These are phyloP conservation scores for Telmatochromis brichardi DNA, from an alignment of 2,113 vertebrate genomes.

Conservation along the genomic window DNA sequence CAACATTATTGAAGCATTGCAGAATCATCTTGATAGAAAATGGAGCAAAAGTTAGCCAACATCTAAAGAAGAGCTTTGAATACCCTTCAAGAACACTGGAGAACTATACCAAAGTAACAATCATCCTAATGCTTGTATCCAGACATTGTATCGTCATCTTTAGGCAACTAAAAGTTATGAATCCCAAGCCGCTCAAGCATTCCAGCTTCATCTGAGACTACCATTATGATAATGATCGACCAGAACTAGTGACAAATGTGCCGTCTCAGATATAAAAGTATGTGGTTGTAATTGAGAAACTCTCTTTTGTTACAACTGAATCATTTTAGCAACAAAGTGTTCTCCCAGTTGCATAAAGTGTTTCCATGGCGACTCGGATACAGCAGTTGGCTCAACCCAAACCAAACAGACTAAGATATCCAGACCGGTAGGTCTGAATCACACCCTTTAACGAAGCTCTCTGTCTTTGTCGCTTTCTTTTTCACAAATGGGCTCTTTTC, in stretches of 20 bases:
- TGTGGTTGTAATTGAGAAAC: background rate
- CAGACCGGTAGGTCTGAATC: conserved; percentile 49
- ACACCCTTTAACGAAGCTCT: background rate
- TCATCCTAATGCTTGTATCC: background rate
- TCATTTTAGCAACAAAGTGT: background rate
- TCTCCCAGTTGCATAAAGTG: background rate
- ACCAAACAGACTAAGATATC: conserved; percentile 44
- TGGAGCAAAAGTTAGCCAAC: background rate
- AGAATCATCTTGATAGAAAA: background rate
- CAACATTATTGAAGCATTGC: background rate
- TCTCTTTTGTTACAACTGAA: background rate
- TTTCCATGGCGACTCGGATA: conserved; percentile 49
- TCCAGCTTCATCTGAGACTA: background rate
- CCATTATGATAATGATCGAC: background rate
- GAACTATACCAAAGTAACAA: background rate
- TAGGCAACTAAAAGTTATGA: background rate
- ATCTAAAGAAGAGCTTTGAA: background rate
- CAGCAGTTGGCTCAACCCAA: conserved; percentile 54
- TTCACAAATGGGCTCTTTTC: background rate
- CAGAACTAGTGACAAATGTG: background rate
- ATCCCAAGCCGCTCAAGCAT: background rate
- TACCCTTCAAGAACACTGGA: background rate
- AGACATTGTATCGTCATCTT: background rate
- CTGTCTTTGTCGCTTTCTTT: background rate
- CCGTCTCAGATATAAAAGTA: background rate